Evolutionary conservation across 2,113 vertebrate species (phyloP).

Genomic region (Petromus typicus): DNA sequence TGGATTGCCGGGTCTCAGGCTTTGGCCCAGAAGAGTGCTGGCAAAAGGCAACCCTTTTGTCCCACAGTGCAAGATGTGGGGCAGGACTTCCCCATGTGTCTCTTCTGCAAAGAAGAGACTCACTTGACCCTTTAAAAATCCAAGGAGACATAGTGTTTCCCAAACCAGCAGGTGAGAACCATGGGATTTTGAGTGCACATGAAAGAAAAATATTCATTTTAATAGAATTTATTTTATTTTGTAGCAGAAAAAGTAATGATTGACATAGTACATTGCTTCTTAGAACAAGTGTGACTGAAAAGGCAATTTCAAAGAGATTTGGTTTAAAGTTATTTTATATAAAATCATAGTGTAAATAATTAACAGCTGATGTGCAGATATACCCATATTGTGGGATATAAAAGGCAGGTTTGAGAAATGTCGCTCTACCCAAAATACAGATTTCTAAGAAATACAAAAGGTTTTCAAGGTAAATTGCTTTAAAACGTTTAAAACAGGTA

Average conservation of each 20-base stretch:
- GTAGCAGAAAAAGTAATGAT: slow-evolving; percentile 13
- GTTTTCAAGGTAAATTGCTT: slow-evolving; percentile 26
- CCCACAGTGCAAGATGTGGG: background rate
- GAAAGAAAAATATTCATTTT: slow-evolving; percentile 31
- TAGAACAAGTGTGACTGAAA: background rate
- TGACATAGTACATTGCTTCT: background rate
- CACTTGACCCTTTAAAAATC: background rate
- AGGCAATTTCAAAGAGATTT: slow-evolving; percentile 2
- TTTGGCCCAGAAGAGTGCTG: background rate
- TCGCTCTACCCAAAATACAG: background rate
- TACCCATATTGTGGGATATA: background rate
- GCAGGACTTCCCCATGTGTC: background rate
- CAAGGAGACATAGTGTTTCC: background rate
- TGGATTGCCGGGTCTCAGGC: background rate
- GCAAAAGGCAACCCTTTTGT: background rate
- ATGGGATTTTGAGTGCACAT: background rate
- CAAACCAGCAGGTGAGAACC: background rate
- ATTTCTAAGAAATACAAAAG: background rate
- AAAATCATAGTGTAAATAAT: background rate
- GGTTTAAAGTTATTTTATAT: background rate
- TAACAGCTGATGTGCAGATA: background rate
- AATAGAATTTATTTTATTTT: slow-evolving; percentile 42
- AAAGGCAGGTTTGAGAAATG: background rate
- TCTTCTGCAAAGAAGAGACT: slow-evolving; percentile 19
- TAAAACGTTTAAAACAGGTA: background rate